A percentile compares a stretch with the other conserved stretches of the same genome.
phyloP scores from a whole-genome alignment of 2,888 invertebrate species.

The Stramonita haemastoma region DNA sequence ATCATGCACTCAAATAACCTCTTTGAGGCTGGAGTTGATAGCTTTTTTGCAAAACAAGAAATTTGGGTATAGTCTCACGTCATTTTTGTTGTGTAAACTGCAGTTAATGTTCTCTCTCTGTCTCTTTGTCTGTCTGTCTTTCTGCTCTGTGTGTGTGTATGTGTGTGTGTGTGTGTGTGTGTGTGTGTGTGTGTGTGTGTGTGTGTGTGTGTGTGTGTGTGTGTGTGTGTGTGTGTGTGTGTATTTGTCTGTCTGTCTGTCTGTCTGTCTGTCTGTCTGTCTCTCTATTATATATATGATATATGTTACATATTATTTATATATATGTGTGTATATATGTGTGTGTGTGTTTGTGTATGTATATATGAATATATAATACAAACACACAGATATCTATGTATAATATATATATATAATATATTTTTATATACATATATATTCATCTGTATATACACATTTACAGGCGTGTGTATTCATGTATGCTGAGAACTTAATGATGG shows the following conservation, averaged over 20 bases:
- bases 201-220: not conserved
- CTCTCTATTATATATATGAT: not conserved
- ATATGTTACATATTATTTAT: not conserved
- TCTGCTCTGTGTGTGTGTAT: not conserved
- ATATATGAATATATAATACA: too few species aligned
- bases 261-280: not conserved
- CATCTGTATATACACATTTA: too few species aligned
- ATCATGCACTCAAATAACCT: not conserved
- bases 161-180: not conserved
- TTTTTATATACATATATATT: not conserved
- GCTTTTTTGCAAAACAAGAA: not conserved
- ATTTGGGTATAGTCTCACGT: not conserved
- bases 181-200: not conserved
- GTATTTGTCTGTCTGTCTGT: not conserved
- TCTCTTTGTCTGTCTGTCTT: constrained; percentile 4
- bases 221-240: not conserved
- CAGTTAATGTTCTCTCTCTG: not conserved
- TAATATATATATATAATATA: not conserved
- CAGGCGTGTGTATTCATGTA: not conserved
- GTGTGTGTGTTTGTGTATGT: not conserved
- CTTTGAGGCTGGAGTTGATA: not conserved
- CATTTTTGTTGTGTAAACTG: not conserved
- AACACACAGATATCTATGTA: too few species aligned
- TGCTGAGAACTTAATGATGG: not conserved
- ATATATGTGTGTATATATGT: not conserved